phyloP scores from a whole-genome alignment of 2,888 invertebrate species.

The Thera britannica region DNA sequence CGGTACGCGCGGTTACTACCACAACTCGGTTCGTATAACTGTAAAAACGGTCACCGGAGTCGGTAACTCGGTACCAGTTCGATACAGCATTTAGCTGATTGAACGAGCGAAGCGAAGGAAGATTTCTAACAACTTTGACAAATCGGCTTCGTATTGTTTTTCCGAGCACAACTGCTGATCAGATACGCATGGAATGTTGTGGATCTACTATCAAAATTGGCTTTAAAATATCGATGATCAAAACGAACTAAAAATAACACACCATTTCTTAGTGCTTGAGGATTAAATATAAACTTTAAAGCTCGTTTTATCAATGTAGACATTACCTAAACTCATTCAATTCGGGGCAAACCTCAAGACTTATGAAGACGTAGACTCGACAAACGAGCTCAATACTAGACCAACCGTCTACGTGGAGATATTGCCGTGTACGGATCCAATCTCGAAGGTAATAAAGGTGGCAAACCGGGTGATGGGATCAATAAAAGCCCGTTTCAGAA shows the following conservation, averaged over 20 bases:
- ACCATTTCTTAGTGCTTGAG: too few relatives aligned
- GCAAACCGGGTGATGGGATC: conserved; percentile 23
- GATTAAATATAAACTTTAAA: too few relatives aligned
- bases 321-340: too few relatives aligned
- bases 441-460: conserved; percentile 30
- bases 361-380: conserved; percentile 42
- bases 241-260: too few relatives aligned
- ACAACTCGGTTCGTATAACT: conserved; percentile 46
- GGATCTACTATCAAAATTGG: too few relatives aligned
- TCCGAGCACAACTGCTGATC: background rate
- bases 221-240: too few relatives aligned
- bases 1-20: conserved; percentile 20
- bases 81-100: conserved; percentile 60
- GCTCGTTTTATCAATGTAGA: too few relatives aligned
- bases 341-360: too few relatives aligned
- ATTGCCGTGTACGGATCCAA: conserved; percentile 40
- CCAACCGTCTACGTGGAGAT: conserved; percentile 42
- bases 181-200: background rate
- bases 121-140: background rate
- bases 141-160: background rate
- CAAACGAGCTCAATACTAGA: conserved; percentile 51
- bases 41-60: conserved; percentile 46
- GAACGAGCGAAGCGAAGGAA: conserved; percentile 40
- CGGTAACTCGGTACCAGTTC: conserved; percentile 40
- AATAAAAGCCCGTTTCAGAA: conserved; percentile 31